phyloP scores from a whole-genome alignment of 2,888 invertebrate species.

The Incurvaria masculella region DNA sequence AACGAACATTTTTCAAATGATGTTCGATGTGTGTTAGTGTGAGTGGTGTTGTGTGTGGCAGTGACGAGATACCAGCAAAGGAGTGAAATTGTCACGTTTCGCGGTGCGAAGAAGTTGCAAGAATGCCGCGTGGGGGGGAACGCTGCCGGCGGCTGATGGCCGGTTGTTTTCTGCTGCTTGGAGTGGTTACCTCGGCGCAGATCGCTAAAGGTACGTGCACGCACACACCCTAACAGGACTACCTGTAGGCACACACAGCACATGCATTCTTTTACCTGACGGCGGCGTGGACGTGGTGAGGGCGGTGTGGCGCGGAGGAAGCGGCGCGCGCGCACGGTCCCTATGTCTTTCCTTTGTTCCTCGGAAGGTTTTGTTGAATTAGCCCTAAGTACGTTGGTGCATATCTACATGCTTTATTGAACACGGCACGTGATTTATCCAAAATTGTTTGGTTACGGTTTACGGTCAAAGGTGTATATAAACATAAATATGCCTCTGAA shows the following conservation, averaged over 20 bases:
- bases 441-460: too few species aligned
- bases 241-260: neutral
- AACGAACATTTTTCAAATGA: conserved; percentile 56
- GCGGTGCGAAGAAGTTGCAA: too few species aligned
- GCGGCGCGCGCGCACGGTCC: neutral
- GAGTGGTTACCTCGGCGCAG: conserved; percentile 42
- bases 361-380: too few species aligned
- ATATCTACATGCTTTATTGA: too few species aligned
- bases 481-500: too few species aligned
- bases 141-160: conserved; percentile 25
- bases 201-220: conserved; percentile 47
- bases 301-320: neutral
- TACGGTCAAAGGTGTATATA: too few species aligned
- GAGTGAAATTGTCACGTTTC: conserved; percentile 33
- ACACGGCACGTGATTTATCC: too few species aligned
- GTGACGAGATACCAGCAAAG: conserved; percentile 36
- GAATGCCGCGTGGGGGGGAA: conserved; percentile 15
- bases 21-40: conserved; percentile 52
- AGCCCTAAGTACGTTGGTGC: too few species aligned
- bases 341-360: too few species aligned
- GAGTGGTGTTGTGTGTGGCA: conserved; percentile 37
- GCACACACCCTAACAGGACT: too few species aligned
- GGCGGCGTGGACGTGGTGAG: too few species aligned
- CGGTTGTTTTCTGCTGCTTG: conserved; percentile 31
- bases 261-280: neutral